Conservation (phyloP, 2,888 invertebrate species). For the Idaea dimidiata region DNA sequence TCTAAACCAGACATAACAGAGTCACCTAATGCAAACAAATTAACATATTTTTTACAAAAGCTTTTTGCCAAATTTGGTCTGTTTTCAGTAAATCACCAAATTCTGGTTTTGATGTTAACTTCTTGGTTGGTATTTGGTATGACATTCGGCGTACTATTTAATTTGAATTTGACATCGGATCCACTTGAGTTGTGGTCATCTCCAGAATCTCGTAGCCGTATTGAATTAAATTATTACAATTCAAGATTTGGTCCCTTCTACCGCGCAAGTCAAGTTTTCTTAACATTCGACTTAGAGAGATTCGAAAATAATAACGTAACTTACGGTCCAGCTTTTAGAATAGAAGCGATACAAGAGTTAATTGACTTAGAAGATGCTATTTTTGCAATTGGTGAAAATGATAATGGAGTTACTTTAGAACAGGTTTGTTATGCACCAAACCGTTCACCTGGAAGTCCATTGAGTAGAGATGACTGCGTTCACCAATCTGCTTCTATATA, state of each 20-base stretch:
- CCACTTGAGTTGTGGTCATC: conserved; percentile 97
- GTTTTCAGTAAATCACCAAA: conserved; percentile 85
- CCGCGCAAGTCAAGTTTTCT: conserved; percentile 92
- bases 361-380: conserved; percentile 85
- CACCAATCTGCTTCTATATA: conserved; percentile 91
- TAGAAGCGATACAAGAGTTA: conserved; percentile 87
- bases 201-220: conserved; percentile 87
- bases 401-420: conserved; percentile 69
- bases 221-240: conserved; percentile 94
- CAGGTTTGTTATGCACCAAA: conserved; percentile 93
- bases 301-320: conserved; percentile 62
- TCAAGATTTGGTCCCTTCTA: conserved; percentile 93
- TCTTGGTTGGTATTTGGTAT: conserved; percentile 82
- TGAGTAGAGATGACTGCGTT: conserved; percentile 84
- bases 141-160: conserved; percentile 82
- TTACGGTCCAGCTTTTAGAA: conserved; percentile 91
- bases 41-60: conserved; percentile 49
- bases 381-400: conserved; percentile 79
- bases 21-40: conserved; percentile 32
- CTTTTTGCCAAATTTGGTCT: conserved; percentile 58
- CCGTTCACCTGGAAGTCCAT: conserved; percentile 80
- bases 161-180: conserved; percentile 88
- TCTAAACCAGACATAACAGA: conserved; percentile 18
- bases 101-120: conserved; percentile 82
- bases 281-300: conserved; percentile 80